Conservation (phyloP, 2,113 vertebrate genomes). For the Pangasianodon gigas region DNA sequence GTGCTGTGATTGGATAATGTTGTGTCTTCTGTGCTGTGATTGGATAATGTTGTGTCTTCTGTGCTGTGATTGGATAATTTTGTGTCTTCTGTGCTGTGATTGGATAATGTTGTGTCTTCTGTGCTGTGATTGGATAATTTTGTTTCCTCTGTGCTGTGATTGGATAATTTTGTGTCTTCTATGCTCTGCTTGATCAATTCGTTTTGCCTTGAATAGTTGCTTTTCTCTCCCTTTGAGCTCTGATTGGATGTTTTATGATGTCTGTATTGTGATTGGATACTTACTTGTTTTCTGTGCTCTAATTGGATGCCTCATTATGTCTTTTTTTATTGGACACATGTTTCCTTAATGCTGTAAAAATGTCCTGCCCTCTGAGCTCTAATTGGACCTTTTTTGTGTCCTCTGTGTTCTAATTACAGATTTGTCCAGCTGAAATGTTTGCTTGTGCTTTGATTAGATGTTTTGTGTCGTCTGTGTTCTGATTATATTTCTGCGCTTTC, state of each 20-base stretch:
- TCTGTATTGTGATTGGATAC: background rate
- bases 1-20: too few relatives aligned
- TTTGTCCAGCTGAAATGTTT: background rate
- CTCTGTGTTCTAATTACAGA: background rate
- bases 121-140: too few relatives aligned
- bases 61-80: too few relatives aligned
- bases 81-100: too few relatives aligned
- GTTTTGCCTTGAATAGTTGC: background rate
- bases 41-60: too few relatives aligned
- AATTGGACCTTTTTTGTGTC: background rate
- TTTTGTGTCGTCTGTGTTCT: background rate
- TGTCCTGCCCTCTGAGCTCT: background rate
- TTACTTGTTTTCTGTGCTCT: background rate
- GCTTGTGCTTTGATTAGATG: background rate
- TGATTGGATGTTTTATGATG: background rate
- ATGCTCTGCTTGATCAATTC: too few relatives aligned
- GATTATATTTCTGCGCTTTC: too few relatives aligned
- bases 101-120: too few relatives aligned
- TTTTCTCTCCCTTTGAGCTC: background rate
- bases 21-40: too few relatives aligned
- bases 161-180: too few relatives aligned
- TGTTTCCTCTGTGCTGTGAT: too few relatives aligned
- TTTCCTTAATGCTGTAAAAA: background rate
- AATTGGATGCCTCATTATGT: background rate
- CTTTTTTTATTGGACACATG: background rate